Conservation (phyloP, 2,797 vertebrate genomes). For the Siniperca obscura region DNA sequence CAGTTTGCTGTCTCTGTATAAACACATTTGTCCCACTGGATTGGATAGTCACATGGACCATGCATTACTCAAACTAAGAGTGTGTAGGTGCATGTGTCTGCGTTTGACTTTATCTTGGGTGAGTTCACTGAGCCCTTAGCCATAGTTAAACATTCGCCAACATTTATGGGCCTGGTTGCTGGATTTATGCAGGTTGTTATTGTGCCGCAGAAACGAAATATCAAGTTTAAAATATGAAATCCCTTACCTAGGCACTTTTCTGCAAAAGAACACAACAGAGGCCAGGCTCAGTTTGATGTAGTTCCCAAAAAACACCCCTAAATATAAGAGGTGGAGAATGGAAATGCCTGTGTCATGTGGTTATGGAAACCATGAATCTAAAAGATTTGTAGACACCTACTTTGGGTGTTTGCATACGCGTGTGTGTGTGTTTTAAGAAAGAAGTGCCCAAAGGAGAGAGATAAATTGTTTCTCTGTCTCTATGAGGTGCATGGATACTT, state of each 20-base stretch:
- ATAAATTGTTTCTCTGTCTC: constrained; percentile 7
- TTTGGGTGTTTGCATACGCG: constrained; percentile 12
- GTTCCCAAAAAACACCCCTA: neutral
- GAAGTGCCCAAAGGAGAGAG: constrained; percentile 10
- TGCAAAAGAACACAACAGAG: constrained; percentile 7
- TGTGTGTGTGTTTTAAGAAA: constrained; percentile 14
- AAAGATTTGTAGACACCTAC: constrained; percentile 37
- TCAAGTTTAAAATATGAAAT: constrained; percentile 39
- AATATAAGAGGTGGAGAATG: constrained; percentile 7
- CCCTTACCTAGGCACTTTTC: constrained; percentile 22
- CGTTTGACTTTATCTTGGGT: neutral
- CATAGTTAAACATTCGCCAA: constrained; percentile 38
- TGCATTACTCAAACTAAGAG: neutral
- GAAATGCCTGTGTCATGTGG: neutral
- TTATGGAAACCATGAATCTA: constrained; percentile 31
- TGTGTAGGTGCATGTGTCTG: neutral
- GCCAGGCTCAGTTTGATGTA: constrained; percentile 30
- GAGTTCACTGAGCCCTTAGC: constrained; percentile 11
- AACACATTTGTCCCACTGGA: constrained; percentile 42
- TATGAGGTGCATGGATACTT: constrained; percentile 31
- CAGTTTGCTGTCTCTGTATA: constrained; percentile 21
- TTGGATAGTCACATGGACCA: constrained; percentile 1
- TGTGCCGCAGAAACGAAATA: constrained; percentile 30
- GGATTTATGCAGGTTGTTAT: constrained; percentile 35
- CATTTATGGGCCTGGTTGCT: constrained; percentile 30